Evolutionary conservation across 2,797 vertebrate species (phyloP).

Genomic region (Mergus octosetaceus): DNA sequence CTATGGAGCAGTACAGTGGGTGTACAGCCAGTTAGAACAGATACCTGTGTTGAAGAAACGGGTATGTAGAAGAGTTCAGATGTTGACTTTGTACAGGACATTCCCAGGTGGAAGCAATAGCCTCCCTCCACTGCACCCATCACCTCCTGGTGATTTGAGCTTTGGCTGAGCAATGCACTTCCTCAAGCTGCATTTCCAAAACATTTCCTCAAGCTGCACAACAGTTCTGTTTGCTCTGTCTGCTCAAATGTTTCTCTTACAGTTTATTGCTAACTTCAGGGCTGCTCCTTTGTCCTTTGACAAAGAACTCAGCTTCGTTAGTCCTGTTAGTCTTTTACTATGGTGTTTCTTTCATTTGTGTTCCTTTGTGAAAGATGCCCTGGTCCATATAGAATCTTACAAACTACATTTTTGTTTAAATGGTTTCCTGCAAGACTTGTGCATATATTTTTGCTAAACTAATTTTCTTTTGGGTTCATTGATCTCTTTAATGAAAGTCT

Average conservation of each 20-base stretch:
- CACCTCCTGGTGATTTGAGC: neutral
- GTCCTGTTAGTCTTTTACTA: neutral
- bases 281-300: neutral
- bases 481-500: constrained; percentile 72
- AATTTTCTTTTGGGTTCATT: constrained; percentile 60
- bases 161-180: neutral
- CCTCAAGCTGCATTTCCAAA: neutral
- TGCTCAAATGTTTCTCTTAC: neutral
- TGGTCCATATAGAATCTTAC: neutral
- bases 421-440: constrained; percentile 26
- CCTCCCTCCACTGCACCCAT: neutral
- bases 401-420: neutral
- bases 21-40: neutral
- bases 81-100: neutral
- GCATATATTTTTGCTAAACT: constrained; percentile 50
- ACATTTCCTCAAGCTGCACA: accelerated
- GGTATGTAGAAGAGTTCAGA: neutral
- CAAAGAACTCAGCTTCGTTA: neutral
- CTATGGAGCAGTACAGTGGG: neutral
- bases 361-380: neutral
- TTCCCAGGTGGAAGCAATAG: neutral
- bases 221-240: neutral
- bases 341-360: neutral
- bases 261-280: neutral
- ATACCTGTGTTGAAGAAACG: neutral